phyloP scores from a whole-genome alignment of 2,888 invertebrate species.

The Synergus gifuensis region DNA sequence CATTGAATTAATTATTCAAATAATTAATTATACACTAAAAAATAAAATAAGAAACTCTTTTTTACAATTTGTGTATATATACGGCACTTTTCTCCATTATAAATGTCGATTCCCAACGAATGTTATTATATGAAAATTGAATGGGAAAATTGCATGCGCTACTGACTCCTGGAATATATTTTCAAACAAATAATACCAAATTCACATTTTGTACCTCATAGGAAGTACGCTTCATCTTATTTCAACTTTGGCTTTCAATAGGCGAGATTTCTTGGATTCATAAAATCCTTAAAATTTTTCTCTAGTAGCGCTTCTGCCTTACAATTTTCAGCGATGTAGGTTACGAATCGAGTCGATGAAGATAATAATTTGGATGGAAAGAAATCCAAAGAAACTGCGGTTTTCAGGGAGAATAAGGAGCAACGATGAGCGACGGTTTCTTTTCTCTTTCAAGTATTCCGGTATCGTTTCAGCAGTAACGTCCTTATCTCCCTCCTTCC shows the following conservation, averaged over 20 bases:
- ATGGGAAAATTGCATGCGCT: background rate
- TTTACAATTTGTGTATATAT: too few relatives aligned
- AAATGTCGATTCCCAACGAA: background rate
- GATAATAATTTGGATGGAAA: conserved; percentile 36
- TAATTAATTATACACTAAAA: too few relatives aligned
- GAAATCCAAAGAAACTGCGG: conserved; percentile 36
- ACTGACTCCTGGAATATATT: conserved; percentile 5
- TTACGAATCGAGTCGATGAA: conserved; percentile 33
- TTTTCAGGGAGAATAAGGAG: background rate
- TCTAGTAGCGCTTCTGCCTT: conserved; percentile 7
- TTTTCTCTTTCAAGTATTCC: conserved; percentile 34
- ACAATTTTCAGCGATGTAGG: conserved; percentile 31
- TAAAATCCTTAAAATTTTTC: conserved; percentile 9
- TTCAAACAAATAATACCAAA: conserved; percentile 10
- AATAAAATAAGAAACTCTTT: too few relatives aligned
- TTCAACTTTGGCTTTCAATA: conserved; percentile 41
- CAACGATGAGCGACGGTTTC: conserved; percentile 30
- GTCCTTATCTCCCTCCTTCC: conserved; percentile 32
- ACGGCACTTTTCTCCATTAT: background rate
- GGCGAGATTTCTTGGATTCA: conserved; percentile 29
- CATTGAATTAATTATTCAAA: too few relatives aligned
- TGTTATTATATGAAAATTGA: background rate
- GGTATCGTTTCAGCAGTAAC: conserved; percentile 31
- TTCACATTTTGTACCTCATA: conserved; percentile 23
- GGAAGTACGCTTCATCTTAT: conserved; percentile 14